Evolutionary conservation across 2,113 vertebrate genomes (phyloP).

Genomic region (Phylloscopus whistleri): DNA sequence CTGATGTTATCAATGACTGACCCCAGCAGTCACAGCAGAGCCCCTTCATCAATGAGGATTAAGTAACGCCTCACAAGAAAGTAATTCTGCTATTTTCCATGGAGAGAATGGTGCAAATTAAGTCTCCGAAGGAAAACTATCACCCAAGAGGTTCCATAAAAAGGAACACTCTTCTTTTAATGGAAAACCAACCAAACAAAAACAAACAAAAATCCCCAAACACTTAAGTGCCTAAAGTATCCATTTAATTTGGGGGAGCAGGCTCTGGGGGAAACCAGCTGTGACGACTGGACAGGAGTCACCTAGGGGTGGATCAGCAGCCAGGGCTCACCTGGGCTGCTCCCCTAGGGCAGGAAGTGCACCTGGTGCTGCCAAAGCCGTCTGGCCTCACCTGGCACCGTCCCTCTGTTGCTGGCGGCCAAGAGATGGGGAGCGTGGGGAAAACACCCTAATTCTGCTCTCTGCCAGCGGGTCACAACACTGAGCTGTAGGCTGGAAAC

Average conservation of each 20-base stretch:
- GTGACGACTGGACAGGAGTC: not conserved
- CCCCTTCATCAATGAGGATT: fast-evolving
- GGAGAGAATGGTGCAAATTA: not conserved
- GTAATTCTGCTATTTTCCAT: not conserved
- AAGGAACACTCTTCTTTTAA: not conserved
- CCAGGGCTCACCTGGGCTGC: not conserved
- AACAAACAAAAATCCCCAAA: too few relatives aligned
- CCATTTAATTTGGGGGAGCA: not conserved
- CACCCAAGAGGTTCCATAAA: not conserved
- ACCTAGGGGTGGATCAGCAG: not conserved
- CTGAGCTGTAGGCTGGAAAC: not conserved
- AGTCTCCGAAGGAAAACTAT: not conserved
- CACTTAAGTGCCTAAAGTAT: not conserved
- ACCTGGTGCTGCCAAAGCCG: fast-evolving
- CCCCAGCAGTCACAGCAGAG: not conserved
- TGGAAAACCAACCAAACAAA: not conserved
- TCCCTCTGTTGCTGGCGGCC: fast-evolving
- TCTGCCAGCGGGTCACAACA: not conserved
- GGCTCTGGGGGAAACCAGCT: fast-evolving
- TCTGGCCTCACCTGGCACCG: not conserved
- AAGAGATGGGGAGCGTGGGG: not conserved
- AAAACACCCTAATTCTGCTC: fast-evolving
- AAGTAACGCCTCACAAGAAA: not conserved
- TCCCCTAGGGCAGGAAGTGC: fast-evolving
- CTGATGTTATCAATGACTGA: not conserved